phyloP scores from a whole-genome alignment of 2,113 vertebrate species.

The Cathartes aura region DNA sequence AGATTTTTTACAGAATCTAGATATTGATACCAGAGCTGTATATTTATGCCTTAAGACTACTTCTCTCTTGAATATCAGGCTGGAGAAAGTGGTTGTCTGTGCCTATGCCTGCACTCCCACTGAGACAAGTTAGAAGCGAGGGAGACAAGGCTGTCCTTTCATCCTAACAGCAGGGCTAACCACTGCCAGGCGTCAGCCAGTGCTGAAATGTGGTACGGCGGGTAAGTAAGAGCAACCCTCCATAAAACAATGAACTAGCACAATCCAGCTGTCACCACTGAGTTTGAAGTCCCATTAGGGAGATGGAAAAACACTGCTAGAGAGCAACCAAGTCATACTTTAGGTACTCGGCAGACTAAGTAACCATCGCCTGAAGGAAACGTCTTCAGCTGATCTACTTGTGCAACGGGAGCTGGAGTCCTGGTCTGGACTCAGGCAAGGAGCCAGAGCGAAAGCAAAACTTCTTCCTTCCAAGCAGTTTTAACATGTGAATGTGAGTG shows the following conservation, averaged over 20 bases:
- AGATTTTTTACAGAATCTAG: not conserved
- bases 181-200: not conserved
- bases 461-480: not conserved
- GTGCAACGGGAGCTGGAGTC: not conserved
- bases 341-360: not conserved
- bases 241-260: not conserved
- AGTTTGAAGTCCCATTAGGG: not conserved
- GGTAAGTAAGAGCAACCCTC: not conserved
- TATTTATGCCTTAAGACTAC: not conserved
- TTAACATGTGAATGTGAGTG: rapidly evolving
- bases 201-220: not conserved
- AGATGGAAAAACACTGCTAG: not conserved
- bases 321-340: not conserved
- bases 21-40: not conserved
- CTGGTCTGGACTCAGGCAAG: not conserved
- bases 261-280: not conserved
- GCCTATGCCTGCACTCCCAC: not conserved
- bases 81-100: not conserved
- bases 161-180: not conserved
- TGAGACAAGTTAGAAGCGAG: not conserved
- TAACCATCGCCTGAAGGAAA: not conserved
- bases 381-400: not conserved
- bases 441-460: not conserved
- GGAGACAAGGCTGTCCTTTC: not conserved
- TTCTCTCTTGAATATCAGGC: not conserved